These are phyloP conservation scores for Imbricaverruca yamaguchii DNA, from an alignment of 2,888 invertebrate genomes.

Conservation along the genomic window DNA sequence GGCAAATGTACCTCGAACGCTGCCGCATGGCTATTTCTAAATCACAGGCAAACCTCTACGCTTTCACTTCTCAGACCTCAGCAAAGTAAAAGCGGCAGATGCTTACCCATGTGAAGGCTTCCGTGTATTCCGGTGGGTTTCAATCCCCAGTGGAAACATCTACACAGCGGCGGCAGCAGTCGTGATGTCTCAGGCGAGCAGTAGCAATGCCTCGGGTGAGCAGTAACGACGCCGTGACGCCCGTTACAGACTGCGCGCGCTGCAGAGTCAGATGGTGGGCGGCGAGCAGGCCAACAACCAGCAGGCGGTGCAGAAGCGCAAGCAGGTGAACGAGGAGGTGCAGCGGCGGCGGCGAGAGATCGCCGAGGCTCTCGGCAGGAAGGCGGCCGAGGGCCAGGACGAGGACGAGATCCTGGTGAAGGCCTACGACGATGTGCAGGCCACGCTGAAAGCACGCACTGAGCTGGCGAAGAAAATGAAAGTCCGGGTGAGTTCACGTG, in stretches of 20 bases:
- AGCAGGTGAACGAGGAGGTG: constrained; percentile 59
- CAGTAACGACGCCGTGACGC: too few relatives aligned
- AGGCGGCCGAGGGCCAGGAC: constrained; percentile 55
- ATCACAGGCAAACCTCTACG: too few relatives aligned
- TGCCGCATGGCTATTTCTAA: too few relatives aligned
- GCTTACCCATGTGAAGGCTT: too few relatives aligned
- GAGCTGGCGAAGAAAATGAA: constrained; percentile 57
- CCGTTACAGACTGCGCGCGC: constrained; percentile 48
- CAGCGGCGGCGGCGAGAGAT: constrained; percentile 58
- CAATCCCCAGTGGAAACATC: too few relatives aligned
- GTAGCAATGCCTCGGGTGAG: too few relatives aligned
- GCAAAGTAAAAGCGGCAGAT: too few relatives aligned
- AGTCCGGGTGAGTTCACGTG: constrained; percentile 48
- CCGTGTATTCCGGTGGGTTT: too few relatives aligned
- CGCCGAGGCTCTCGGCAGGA: constrained; percentile 53
- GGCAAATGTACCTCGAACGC: too few relatives aligned
- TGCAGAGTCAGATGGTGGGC: constrained; percentile 69
- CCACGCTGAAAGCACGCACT: constrained; percentile 64
- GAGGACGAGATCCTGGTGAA: constrained; percentile 60
- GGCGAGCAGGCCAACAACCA: constrained; percentile 66
- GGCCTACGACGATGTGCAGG: constrained; percentile 70
- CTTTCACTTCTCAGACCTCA: too few relatives aligned
- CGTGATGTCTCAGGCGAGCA: too few relatives aligned
- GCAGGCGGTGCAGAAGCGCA: constrained; percentile 60
- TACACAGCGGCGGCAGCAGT: too few relatives aligned